phyloP scores from a whole-genome alignment of 1,140 invertebrate genomes.

The Zaprionus capensis region DNA sequence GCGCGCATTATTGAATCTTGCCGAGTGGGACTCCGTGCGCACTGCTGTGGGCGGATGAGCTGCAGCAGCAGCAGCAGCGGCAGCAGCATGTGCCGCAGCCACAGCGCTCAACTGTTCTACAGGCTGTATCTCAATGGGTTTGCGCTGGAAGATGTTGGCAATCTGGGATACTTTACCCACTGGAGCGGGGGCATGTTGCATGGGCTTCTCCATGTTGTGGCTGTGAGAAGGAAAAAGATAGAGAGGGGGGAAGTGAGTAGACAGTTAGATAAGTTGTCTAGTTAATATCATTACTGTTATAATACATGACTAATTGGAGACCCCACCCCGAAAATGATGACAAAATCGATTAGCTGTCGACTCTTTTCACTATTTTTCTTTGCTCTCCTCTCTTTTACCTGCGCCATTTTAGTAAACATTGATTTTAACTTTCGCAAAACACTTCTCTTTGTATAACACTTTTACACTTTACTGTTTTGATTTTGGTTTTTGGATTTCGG shows the following conservation, averaged over 20 bases:
- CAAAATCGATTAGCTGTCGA: constrained; percentile 23
- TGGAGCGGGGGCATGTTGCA: constrained; percentile 86
- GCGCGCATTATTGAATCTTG: constrained; percentile 95
- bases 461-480: constrained; percentile 38
- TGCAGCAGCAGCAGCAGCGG: constrained; percentile 67
- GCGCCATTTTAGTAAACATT: constrained; percentile 59
- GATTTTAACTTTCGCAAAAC: constrained; percentile 55
- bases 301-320: constrained; percentile 30
- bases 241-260: neutral
- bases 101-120: constrained; percentile 78
- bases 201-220: constrained; percentile 88
- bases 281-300: constrained; percentile 2
- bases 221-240: constrained; percentile 29
- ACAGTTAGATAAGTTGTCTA: constrained; percentile 2
- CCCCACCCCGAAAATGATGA: constrained; percentile 19
- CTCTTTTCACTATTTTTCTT: neutral
- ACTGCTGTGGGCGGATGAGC: constrained; percentile 87
- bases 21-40: constrained; percentile 94
- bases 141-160: constrained; percentile 93
- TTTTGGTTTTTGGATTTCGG: neutral
- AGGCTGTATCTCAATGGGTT: constrained; percentile 84
- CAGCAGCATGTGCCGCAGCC: constrained; percentile 76
- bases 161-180: constrained; percentile 95
- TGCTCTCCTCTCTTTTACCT: constrained; percentile 52
- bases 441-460: constrained; percentile 51